Evolutionary conservation across 2,888 invertebrate species (phyloP).

Genomic region (Plebejus melissa): DNA sequence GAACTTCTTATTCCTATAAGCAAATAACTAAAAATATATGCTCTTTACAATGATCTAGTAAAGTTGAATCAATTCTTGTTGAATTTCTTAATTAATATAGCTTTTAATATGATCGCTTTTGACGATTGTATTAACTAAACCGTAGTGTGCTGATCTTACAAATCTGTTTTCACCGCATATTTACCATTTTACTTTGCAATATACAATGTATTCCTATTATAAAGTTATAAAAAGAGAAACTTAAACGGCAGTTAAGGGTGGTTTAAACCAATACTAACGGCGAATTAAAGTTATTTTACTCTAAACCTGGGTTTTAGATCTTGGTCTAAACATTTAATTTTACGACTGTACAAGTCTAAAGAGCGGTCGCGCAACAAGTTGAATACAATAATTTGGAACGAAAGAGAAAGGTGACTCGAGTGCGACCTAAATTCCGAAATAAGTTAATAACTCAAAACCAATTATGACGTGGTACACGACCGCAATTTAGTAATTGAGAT

Average conservation of each 20-base stretch:
- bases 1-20: too few species aligned
- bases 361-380: neutral
- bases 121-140: neutral
- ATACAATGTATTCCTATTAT: neutral
- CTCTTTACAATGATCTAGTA: too few species aligned
- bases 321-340: neutral
- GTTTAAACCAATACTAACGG: neutral
- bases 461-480: neutral
- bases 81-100: too few species aligned
- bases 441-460: too few species aligned
- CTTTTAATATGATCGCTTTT: too few species aligned
- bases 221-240: neutral
- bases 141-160: constrained; percentile 23
- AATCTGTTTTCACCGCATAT: constrained; percentile 26
- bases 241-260: neutral
- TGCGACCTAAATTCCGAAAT: neutral
- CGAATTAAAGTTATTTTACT: neutral
- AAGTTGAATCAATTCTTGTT: too few species aligned
- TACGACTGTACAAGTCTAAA: neutral
- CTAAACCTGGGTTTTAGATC: neutral
- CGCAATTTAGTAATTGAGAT: constrained; percentile 4
- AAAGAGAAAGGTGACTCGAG: neutral
- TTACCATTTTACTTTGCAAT: constrained; percentile 19
- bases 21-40: too few species aligned
- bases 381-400: neutral